Percentiles rank a stretch among this genome's conserved stretches.
phyloP scores from a whole-genome alignment of 2,797 vertebrate genomes.

The Octomys mimax region DNA sequence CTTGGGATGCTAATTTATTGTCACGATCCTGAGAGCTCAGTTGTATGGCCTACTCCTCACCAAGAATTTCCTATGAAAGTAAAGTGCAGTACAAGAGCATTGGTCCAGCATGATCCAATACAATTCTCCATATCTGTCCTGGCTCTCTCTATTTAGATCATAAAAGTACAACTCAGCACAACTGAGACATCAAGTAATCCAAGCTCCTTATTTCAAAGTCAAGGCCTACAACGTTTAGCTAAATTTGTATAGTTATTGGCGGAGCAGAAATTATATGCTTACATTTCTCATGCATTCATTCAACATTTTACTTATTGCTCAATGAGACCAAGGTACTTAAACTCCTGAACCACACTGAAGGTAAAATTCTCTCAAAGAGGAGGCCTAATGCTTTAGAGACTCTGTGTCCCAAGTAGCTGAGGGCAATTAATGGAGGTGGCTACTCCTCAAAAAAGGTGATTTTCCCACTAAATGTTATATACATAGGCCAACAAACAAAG shows the following conservation, averaged over 20 bases:
- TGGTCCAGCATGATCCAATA: background rate
- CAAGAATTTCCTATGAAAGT: conserved; percentile 44
- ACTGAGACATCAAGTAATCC: background rate
- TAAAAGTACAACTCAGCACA: background rate
- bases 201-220: conserved; percentile 17
- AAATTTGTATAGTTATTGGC: background rate
- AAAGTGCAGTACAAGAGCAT: background rate
- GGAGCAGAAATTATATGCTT: background rate
- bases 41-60: background rate
- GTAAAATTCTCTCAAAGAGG: background rate
- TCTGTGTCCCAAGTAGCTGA: background rate
- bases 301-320: conserved; percentile 1
- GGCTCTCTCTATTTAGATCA: background rate
- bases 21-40: background rate
- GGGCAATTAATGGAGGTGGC: background rate
- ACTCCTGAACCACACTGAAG: background rate
- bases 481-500: background rate
- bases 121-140: background rate
- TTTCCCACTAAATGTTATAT: background rate
- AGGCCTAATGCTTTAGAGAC: conserved; percentile 3
- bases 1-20: conserved; percentile 33
- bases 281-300: background rate
- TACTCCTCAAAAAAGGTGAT: background rate
- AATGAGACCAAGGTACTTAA: background rate
- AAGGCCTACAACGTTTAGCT: background rate